Conservation (phyloP, 2,113 vertebrate genomes). For the Pedetes capensis region DNA sequence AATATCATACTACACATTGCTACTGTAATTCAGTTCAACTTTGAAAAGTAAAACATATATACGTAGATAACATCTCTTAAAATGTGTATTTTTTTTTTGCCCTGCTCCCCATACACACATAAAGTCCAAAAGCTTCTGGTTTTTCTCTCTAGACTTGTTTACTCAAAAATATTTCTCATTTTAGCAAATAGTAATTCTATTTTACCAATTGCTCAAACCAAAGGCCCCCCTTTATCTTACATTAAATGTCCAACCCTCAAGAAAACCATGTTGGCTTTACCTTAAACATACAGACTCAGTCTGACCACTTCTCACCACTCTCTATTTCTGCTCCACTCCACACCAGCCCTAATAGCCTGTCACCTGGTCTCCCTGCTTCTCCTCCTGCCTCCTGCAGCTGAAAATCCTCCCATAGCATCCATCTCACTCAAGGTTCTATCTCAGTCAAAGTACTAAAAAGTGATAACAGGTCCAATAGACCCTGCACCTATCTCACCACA, state of each 20-base stretch:
- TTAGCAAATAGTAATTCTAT: background rate
- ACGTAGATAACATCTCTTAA: too few relatives aligned
- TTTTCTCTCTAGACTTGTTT: background rate
- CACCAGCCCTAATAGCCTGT: background rate
- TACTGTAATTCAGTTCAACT: too few relatives aligned
- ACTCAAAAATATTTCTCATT: background rate
- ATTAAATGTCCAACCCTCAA: background rate
- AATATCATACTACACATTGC: too few relatives aligned
- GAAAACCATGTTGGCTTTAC: background rate
- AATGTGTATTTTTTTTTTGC: too few relatives aligned
- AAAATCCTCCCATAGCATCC: background rate
- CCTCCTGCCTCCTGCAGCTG: background rate
- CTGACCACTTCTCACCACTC: background rate
- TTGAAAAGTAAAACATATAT: too few relatives aligned
- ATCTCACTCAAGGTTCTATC: background rate
- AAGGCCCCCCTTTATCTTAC: background rate
- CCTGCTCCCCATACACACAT: too few relatives aligned
- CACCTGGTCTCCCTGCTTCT: background rate
- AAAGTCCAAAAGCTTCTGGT: background rate
- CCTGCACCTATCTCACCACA: background rate
- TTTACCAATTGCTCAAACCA: background rate
- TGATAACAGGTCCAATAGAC: background rate
- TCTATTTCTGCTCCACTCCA: accelerated
- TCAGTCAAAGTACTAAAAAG: background rate
- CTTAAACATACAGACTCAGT: background rate